phyloP scores from a whole-genome alignment of 2,113 vertebrate genomes.

The Scolopax mira region DNA sequence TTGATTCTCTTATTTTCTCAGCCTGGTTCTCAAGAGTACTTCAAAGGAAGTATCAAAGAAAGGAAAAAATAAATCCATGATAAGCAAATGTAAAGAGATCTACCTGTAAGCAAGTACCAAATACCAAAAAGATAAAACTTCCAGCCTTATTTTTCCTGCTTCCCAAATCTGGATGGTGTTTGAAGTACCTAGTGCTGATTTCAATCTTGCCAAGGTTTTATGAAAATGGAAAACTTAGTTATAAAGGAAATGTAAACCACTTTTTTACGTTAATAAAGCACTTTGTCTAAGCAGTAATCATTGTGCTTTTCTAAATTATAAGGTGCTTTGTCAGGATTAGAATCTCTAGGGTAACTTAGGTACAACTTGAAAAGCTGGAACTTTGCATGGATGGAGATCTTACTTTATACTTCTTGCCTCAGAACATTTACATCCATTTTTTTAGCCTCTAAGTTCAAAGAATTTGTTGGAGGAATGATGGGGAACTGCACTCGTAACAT shows the following conservation, averaged over 20 bases:
- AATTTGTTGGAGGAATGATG: not conserved
- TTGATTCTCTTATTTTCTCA: not conserved
- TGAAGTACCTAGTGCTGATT: not conserved
- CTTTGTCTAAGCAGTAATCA: not conserved
- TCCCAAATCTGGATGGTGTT: not conserved
- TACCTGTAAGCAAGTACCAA: not conserved
- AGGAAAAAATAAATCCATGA: not conserved
- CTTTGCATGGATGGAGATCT: not conserved
- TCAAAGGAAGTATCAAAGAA: not conserved
- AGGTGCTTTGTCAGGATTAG: constrained; percentile 6
- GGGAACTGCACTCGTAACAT: not conserved
- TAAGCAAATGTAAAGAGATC: not conserved
- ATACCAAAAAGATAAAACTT: not conserved
- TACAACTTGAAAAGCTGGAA: not conserved
- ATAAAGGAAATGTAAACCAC: not conserved
- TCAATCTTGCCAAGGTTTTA: not conserved
- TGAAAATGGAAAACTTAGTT: not conserved
- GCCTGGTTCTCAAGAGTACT: not conserved
- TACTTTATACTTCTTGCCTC: not conserved
- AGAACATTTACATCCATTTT: not conserved
- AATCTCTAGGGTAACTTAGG: not conserved
- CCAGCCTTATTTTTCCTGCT: not conserved
- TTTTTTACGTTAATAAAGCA: not conserved
- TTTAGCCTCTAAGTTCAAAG: not conserved
- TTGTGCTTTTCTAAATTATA: not conserved